phyloP scores from a whole-genome alignment of 2,888 invertebrate species.

The Thereva unica region DNA sequence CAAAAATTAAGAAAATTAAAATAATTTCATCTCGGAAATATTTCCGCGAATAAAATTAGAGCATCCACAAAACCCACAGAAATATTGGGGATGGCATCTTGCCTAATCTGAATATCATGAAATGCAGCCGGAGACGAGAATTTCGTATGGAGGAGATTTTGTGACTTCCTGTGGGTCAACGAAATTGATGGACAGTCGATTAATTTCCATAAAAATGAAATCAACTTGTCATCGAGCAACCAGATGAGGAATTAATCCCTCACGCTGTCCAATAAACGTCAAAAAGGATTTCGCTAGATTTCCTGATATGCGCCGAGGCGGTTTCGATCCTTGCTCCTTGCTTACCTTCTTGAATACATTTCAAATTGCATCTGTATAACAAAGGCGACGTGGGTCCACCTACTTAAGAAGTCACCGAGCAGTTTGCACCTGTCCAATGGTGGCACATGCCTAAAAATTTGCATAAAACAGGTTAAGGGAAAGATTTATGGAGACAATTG shows the following conservation, averaged over 20 bases:
- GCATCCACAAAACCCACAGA: too few species aligned
- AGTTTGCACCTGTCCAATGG: constrained; percentile 22
- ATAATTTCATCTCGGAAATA: too few species aligned
- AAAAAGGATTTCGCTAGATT: constrained; percentile 39
- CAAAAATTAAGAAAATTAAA: too few species aligned
- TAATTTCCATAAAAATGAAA: constrained; percentile 46
- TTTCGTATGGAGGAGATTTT: not conserved
- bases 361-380: not conserved
- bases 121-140: too few species aligned
- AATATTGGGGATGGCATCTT: too few species aligned
- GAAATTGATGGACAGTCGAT: not conserved
- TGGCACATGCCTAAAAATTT: constrained; percentile 30
- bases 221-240: constrained; percentile 41
- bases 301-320: constrained; percentile 46
- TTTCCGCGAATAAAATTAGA: too few species aligned
- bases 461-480: constrained; percentile 17
- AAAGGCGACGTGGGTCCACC: constrained; percentile 5
- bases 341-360: constrained; percentile 8
- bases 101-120: too few species aligned
- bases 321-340: not conserved
- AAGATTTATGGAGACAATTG: constrained; percentile 23
- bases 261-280: constrained; percentile 54
- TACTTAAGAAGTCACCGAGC: constrained; percentile 16
- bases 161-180: constrained; percentile 12
- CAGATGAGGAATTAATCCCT: constrained; percentile 54